Evolutionary conservation across 2,797 vertebrate genomes (phyloP), one percentile per base, ranked within the genome.

Genomic region (Urophycis tenuis): DNA sequence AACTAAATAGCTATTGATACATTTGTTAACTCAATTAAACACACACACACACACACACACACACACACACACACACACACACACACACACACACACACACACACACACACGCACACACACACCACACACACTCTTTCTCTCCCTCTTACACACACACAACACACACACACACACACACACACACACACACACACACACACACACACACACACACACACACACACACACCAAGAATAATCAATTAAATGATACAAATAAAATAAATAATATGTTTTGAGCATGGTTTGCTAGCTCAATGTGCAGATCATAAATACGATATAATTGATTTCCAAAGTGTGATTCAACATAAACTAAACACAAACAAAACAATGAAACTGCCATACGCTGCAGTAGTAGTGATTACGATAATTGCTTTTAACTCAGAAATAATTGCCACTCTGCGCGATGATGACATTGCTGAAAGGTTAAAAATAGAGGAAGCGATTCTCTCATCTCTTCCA

Each of bases 371-470:
- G 45, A 76, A 77, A 79, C 81, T 39, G 78, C 81, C 77, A 80
- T 82, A 81, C 75, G 32, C 85, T 83, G 60, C 25, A 29, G 80
- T 11, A 82, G 77, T 88, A 90, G 91, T 83, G 87, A 91, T 92
- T 90, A 91, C 74, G 83, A 82, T 91, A 92, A 92, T 91, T 90
- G 82, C 89, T 84, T 87, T 45, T 81, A 89, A 92, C 87, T 91
- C 83, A 90, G 87, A 92, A 93, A 93, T 90, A 86, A 88, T 90
- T 90, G 83, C 85, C 80, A 36, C 77, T 81, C 85, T 82, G 89
- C 89, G 81, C 86, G 89, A 90, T 86, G 88, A 91, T 91, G 89
- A 89, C 90, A 88, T 81, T 71, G 81, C 79, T 39, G 74, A 77
- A 72, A 72, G 79, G 85, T 83, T 91, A 92, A 90, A 93, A 92